Evolutionary conservation across 1,140 invertebrate genomes (phyloP).

Genomic region (Himalopsyche phryganea): DNA sequence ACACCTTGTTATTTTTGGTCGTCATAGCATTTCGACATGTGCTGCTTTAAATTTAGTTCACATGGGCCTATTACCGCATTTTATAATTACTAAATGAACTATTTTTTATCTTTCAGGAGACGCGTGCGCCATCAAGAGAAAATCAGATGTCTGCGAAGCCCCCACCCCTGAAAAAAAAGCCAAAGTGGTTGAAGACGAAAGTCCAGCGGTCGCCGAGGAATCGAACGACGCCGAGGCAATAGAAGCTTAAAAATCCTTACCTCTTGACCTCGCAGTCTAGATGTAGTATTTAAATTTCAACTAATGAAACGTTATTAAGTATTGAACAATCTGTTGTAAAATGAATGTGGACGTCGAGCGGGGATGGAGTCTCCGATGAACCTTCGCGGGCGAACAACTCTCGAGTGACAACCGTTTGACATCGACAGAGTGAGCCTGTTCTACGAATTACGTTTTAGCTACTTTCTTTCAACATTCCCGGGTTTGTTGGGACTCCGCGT

Average conservation of each 20-base stretch:
- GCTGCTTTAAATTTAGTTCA: too few relatives aligned
- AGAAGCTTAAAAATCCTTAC: conserved; percentile 54
- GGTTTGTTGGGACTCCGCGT: conserved; percentile 20
- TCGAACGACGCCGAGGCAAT: conserved; percentile 59
- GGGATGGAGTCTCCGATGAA: conserved; percentile 16
- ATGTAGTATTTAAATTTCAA: conserved; percentile 32
- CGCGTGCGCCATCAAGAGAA: conserved; percentile 63
- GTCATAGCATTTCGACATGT: not conserved
- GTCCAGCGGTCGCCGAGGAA: conserved; percentile 50
- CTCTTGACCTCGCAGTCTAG: conserved; percentile 15
- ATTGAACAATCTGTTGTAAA: conserved; percentile 32
- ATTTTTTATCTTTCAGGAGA: conserved; percentile 34
- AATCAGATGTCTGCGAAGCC: conserved; percentile 60
- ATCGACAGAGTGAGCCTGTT: too few relatives aligned
- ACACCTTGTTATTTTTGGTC: conserved; percentile 3
- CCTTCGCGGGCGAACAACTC: conserved; percentile 4
- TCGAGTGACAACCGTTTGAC: too few relatives aligned
- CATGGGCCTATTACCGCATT: not conserved
- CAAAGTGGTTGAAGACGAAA: conserved; percentile 62
- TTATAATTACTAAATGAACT: not conserved
- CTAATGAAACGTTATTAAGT: conserved; percentile 33
- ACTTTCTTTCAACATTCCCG: conserved; percentile 29
- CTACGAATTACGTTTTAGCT: not conserved
- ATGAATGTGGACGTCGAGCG: conserved; percentile 28
- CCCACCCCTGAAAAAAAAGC: conserved; percentile 69